Conservation (phyloP, 2,113 vertebrate genomes). For the Pterocles burchelli region DNA sequence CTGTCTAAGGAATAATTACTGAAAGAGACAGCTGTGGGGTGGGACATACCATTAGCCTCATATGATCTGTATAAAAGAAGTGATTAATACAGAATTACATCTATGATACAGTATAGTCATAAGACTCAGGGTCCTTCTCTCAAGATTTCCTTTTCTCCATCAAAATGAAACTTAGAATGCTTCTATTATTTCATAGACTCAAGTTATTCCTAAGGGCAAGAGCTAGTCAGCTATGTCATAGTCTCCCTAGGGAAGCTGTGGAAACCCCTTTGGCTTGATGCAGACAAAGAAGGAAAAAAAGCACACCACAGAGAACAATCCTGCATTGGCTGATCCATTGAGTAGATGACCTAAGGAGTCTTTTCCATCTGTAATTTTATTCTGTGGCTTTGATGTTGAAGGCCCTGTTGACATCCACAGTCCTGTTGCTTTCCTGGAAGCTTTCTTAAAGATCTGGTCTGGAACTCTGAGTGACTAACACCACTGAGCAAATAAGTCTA, state of each 20-base stretch:
- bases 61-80: neutral
- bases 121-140: neutral
- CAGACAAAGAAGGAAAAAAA: constrained; percentile 36
- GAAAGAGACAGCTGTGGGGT: constrained; percentile 41
- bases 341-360: constrained; percentile 2
- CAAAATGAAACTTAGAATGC: neutral
- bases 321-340: neutral
- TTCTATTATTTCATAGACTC: constrained; percentile 13
- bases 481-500: neutral
- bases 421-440: constrained; percentile 49
- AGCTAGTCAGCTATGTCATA: neutral
- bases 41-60: constrained; percentile 9
- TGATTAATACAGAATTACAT: constrained; percentile 6
- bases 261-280: constrained; percentile 35
- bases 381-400: constrained; percentile 6
- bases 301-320: neutral
- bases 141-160: neutral
- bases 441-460: constrained; percentile 1
- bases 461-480: neutral
- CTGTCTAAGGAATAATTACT: constrained; percentile 10
- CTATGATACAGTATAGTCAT: neutral
- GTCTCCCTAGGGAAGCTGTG: constrained; percentile 27
- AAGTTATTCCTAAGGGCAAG: constrained; percentile 20
- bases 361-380: constrained; percentile 46
- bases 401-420: neutral